Percentiles rank a stretch among this genome's conserved stretches.
Evolutionary conservation across 1,140 invertebrate species (phyloP).

Genomic region (Lordiphosa clarofinis): DNA sequence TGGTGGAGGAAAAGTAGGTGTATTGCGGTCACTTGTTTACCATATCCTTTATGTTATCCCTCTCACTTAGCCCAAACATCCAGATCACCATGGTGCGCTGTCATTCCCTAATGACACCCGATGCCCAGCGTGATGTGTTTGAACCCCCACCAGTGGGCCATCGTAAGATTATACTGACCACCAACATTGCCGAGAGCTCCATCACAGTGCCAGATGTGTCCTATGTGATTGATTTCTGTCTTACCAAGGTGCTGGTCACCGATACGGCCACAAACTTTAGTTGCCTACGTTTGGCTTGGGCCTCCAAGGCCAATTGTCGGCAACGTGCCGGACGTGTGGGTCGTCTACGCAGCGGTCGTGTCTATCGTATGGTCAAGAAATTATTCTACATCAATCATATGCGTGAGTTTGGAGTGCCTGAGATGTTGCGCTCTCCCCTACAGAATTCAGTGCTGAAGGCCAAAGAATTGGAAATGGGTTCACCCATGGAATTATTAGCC

Average conservation of each 20-base stretch:
- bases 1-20: constrained; percentile 46
- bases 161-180: constrained; percentile 94
- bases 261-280: constrained; percentile 90
- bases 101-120: constrained; percentile 67
- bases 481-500: constrained; percentile 90
- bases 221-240: constrained; percentile 98
- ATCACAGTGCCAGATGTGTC: constrained; percentile 96
- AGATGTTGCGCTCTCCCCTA: constrained; percentile 90
- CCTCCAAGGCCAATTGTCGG: constrained; percentile 92
- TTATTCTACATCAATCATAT: constrained; percentile 84
- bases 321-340: constrained; percentile 95
- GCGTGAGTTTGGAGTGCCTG: constrained; percentile 84
- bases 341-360: constrained; percentile 90
- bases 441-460: constrained; percentile 90
- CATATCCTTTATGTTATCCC: not conserved
- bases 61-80: constrained; percentile 17
- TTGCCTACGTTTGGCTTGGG: constrained; percentile 90
- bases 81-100: constrained; percentile 60
- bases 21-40: no score
- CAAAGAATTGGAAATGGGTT: constrained; percentile 92
- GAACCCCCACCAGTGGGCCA: constrained; percentile 80
- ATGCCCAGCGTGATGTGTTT: constrained; percentile 63
- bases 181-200: constrained; percentile 98
- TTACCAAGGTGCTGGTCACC: constrained; percentile 90
- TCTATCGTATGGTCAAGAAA: constrained; percentile 90